Percentiles rank a stretch among this genome's conserved stretches.
Conservation (phyloP, 2,888 invertebrate species). For the Synanthedon andrenaeformis region DNA sequence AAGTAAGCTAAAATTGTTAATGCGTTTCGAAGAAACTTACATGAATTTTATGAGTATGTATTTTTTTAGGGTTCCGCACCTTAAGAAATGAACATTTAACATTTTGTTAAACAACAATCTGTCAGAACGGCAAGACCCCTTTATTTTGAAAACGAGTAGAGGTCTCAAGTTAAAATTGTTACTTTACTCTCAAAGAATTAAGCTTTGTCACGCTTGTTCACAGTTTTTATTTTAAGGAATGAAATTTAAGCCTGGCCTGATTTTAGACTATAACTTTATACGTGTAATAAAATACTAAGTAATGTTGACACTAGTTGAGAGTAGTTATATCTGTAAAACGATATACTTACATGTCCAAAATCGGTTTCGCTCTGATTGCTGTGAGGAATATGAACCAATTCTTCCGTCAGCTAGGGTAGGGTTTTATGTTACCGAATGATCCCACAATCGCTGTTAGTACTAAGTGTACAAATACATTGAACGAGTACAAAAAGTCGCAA, state of each 20-base stretch:
- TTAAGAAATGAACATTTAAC: too few relatives aligned
- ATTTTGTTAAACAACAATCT: too few relatives aligned
- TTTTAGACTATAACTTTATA: too few relatives aligned
- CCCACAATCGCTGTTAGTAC: slow-evolving; percentile 72
- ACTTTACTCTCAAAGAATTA: too few relatives aligned
- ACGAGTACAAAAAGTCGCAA: slow-evolving; percentile 45
- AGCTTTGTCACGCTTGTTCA: too few relatives aligned
- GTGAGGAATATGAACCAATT: slow-evolving; percentile 69
- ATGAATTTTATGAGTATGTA: not conserved
- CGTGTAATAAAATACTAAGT: too few relatives aligned
- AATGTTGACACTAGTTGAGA: not conserved
- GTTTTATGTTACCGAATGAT: slow-evolving; percentile 74
- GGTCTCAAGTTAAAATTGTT: too few relatives aligned
- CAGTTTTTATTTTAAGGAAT: too few relatives aligned
- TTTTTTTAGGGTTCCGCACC: too few relatives aligned
- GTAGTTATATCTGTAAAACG: not conserved
- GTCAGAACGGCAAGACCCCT: too few relatives aligned
- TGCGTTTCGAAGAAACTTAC: not conserved
- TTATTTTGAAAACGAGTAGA: too few relatives aligned
- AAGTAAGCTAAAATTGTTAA: not conserved
- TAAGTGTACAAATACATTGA: slow-evolving; percentile 46
- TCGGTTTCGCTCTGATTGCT: slow-evolving; percentile 71
- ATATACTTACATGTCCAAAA: slow-evolving; percentile 26
- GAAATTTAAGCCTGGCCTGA: too few relatives aligned
- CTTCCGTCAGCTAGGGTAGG: slow-evolving; percentile 79